Evolutionary conservation across 2,888 invertebrate species (phyloP).

Genomic region (Callyntrura sp.): DNA sequence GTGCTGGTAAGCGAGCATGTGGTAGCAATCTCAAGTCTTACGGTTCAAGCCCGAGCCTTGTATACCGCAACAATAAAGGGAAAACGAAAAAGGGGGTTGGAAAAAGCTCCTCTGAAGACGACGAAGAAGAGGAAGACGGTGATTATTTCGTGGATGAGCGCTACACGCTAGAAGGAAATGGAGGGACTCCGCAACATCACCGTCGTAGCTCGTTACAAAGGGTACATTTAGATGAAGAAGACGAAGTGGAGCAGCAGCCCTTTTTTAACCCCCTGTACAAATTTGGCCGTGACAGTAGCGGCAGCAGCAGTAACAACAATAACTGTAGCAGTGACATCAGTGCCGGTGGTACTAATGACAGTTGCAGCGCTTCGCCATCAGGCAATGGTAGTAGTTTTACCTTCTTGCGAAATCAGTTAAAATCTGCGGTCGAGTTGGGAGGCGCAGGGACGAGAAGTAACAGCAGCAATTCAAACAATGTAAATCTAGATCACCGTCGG

Average conservation of each 20-base stretch:
- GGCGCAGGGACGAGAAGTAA: constrained; percentile 1
- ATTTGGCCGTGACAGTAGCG: constrained; percentile 45
- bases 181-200: constrained; percentile 61
- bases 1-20: constrained; percentile 59
- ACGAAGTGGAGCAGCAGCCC: constrained; percentile 59
- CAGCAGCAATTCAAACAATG: constrained; percentile 11
- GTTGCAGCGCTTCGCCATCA: constrained; percentile 21
- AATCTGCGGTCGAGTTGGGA: constrained; percentile 24
- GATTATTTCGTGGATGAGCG: constrained; percentile 67
- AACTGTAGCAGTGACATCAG: constrained; percentile 36
- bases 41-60: constrained; percentile 80
- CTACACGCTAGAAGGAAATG: constrained; percentile 25
- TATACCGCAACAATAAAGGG: constrained; percentile 68
- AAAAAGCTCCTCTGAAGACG: constrained; percentile 44
- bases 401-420: constrained; percentile 65
- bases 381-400: constrained; percentile 42
- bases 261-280: constrained; percentile 79
- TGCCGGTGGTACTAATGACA: constrained; percentile 32
- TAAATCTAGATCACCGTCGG: constrained; percentile 49
- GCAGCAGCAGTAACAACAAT: constrained; percentile 14
- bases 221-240: constrained; percentile 68
- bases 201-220: constrained; percentile 70
- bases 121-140: constrained; percentile 73
- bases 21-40: constrained; percentile 79
- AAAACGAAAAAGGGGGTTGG: constrained; percentile 61